Conservation (phyloP, 2,797 vertebrate species). For the Eremophila alpestris region DNA sequence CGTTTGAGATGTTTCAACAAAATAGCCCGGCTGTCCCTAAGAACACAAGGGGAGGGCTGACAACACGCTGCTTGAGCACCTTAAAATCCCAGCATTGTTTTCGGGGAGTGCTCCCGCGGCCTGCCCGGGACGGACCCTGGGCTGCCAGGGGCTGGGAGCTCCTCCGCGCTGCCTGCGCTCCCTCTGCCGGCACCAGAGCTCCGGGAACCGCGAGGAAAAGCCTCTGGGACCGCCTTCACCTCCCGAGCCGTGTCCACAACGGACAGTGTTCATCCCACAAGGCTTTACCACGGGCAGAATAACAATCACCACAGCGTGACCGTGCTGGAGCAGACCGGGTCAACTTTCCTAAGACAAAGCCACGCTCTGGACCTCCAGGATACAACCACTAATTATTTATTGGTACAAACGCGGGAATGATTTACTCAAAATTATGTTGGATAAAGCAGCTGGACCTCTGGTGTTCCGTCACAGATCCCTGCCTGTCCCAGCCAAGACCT, state of each 20-base stretch:
- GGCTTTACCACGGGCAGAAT: neutral
- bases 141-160: neutral
- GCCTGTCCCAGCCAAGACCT: neutral
- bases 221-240: neutral
- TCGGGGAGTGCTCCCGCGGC: neutral
- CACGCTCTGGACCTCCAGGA: neutral
- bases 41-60: neutral
- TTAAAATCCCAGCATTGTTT: neutral
- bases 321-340: neutral
- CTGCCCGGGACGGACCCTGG: neutral
- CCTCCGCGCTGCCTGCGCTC: neutral
- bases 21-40: neutral
- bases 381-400: neutral
- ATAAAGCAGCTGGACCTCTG: neutral
- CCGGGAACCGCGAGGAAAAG: no score
- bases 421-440: fast-evolving
- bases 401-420: neutral
- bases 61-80: neutral
- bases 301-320: neutral
- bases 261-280: neutral
- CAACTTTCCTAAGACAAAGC: neutral
- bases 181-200: neutral
- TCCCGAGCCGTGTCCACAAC: fast-evolving
- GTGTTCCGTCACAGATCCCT: neutral
- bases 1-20: neutral